Conservation (phyloP, 2,888 invertebrate species). For the Lasioglossum malachurum region DNA sequence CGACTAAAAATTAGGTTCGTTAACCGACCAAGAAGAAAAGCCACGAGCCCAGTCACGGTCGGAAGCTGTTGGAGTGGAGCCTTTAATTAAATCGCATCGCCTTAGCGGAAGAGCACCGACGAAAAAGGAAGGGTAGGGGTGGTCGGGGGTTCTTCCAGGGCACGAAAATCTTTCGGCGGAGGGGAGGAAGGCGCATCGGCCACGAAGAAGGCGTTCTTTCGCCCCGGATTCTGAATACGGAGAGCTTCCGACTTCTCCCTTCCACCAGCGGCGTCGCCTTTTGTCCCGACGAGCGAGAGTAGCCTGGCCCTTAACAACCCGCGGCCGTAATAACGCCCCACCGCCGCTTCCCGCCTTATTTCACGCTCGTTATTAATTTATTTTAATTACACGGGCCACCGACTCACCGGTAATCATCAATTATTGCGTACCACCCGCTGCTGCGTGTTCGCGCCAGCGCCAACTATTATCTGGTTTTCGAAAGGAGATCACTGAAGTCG, state of each 20-base stretch:
- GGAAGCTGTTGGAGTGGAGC: neutral
- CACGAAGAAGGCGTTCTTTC: slow-evolving; percentile 2
- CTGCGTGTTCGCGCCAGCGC: slow-evolving; percentile 41
- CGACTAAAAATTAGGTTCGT: slow-evolving; percentile 74
- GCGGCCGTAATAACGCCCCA: slow-evolving; percentile 43
- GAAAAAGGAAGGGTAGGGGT: neutral
- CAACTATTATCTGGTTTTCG: neutral
- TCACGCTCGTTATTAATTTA: slow-evolving; percentile 79
- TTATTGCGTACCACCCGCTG: slow-evolving; percentile 75
- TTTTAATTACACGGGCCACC: slow-evolving; percentile 77
- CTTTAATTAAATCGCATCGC: slow-evolving; percentile 73
- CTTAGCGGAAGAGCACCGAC: slow-evolving; percentile 39
- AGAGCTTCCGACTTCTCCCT: slow-evolving; percentile 31
- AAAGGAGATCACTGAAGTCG: neutral
- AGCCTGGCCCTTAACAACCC: slow-evolving; percentile 51
- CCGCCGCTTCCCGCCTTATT: slow-evolving; percentile 63
- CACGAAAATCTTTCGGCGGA: slow-evolving; percentile 48
- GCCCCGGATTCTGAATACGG: slow-evolving; percentile 23
- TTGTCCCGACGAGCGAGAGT: slow-evolving; percentile 18
- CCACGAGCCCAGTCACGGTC: slow-evolving; percentile 35
- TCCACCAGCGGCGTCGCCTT: slow-evolving; percentile 23
- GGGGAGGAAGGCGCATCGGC: neutral
- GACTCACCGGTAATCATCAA: slow-evolving; percentile 78
- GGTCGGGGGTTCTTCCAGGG: slow-evolving; percentile 22
- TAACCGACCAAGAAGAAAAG: slow-evolving; percentile 67